Base-by-base conservation (phyloP, 2,888 invertebrate species). In the Leptinotarsa peninsularis region DNA sequence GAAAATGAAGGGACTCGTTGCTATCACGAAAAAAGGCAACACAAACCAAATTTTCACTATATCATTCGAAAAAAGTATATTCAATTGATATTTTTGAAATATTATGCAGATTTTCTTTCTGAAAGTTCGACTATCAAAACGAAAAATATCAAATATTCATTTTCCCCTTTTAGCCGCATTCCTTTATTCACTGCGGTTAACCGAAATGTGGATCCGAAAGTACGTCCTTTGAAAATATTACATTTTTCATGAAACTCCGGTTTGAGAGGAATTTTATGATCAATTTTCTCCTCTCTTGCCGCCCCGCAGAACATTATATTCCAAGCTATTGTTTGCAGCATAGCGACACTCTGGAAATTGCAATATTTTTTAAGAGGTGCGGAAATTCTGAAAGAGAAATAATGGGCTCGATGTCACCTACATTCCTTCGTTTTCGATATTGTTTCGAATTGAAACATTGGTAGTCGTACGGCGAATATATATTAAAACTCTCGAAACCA, bases 181-280 rank as follows among this genome's bases (percentile, higher is more conserved):
- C 67, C 66, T 71, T 71, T 71, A 74, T 74, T 74, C 67, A 67
- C 67, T 10, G 21, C 67, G 71, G 67, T 74, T 58, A 67, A 50
- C 58, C 67, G 60, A 73, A 73, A 68, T 67, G 58, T 43, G 56
- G 23, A 69, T 52, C 66, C 63, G 23, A 70, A 73, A 73, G 49
- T 58, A 58, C 23, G 67, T 56, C 23, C 69, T 43, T 33, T 52
- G 54, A 71, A 74, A 74, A 71, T 71, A 71, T 74, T 67, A 56
- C 67, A 27, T 68, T 68, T 73, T 67, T 60, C 68, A 52, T 63
- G 10, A 66, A 50, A 71, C 33, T 71, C 66, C 33, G 52, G 71
- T 71, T 71, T 71, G 49, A 71, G 27, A 71, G 73, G 69, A 73
- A 73, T 73, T 69, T 69, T 63, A 68, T 69, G 73, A 73, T 73